Conservation (phyloP, 1,140 invertebrate genomes). For the Varroa destructor region DNA sequence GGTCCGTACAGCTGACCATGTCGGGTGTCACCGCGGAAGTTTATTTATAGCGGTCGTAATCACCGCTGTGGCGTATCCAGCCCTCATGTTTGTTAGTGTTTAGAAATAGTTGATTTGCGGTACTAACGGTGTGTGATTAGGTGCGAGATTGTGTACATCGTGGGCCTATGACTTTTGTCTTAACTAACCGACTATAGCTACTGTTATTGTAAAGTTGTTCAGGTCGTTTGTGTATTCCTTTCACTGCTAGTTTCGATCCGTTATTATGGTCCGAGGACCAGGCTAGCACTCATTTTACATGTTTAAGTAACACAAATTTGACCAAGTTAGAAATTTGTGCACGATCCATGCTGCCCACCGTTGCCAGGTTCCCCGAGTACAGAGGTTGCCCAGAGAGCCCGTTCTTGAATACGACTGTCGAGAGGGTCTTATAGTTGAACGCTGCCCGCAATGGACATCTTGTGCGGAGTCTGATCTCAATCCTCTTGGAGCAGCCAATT, state of each 20-base stretch:
- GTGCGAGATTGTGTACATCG: too few relatives aligned
- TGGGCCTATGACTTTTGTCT: too few relatives aligned
- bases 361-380: slow-evolving; percentile 1
- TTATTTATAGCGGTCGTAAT: slow-evolving; percentile 10
- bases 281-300: too few relatives aligned
- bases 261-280: too few relatives aligned
- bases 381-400: not conserved
- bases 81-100: slow-evolving; percentile 1
- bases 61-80: slow-evolving; percentile 3
- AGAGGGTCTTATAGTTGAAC: slow-evolving; percentile 15
- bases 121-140: too few relatives aligned
- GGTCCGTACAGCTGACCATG: slow-evolving; percentile 12
- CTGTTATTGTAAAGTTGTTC: too few relatives aligned
- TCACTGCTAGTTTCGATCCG: too few relatives aligned
- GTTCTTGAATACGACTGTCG: slow-evolving; percentile 18
- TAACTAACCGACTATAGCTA: too few relatives aligned
- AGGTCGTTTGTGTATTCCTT: too few relatives aligned
- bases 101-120: not conserved
- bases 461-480: slow-evolving; percentile 20
- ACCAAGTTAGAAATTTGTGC: too few relatives aligned
- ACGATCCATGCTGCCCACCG: too few relatives aligned
- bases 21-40: slow-evolving; percentile 16
- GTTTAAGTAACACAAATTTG: too few relatives aligned
- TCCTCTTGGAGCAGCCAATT: slow-evolving; percentile 2
- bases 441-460: slow-evolving; percentile 4